phyloP scores from a whole-genome alignment of 2,888 invertebrate species.

The Drosophila flavopinicola region DNA sequence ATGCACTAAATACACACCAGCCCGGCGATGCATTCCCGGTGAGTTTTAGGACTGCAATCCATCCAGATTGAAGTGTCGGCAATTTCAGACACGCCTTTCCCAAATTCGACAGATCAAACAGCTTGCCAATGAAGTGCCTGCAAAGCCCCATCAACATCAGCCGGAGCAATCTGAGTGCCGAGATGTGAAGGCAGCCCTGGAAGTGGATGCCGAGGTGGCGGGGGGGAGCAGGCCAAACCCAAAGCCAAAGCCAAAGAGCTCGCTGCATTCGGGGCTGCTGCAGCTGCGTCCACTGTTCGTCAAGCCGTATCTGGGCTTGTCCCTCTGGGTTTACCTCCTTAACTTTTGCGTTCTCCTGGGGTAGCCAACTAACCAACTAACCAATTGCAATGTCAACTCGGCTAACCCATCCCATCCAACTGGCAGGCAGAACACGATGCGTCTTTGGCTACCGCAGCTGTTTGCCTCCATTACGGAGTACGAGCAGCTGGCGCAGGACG shows the following conservation, averaged over 20 bases:
- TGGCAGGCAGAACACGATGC: slow-evolving; percentile 89
- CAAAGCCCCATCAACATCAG: slow-evolving; percentile 32
- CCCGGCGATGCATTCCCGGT: slow-evolving; percentile 88
- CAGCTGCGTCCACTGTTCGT: slow-evolving; percentile 89
- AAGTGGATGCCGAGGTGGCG: slow-evolving; percentile 29
- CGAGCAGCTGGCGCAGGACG: slow-evolving; percentile 75
- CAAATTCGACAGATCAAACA: slow-evolving; percentile 62
- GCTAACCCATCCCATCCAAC: not conserved
- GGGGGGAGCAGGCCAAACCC: no score
- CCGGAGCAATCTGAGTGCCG: not conserved
- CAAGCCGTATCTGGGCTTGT: slow-evolving; percentile 87
- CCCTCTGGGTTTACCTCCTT: slow-evolving; percentile 87
- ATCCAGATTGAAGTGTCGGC: no score
- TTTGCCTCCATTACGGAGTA: slow-evolving; percentile 88
- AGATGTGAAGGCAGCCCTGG: not conserved
- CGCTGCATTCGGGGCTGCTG: slow-evolving; percentile 86
- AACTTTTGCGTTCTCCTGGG: slow-evolving; percentile 88
- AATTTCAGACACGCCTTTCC: not conserved
- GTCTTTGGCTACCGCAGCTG: slow-evolving; percentile 94
- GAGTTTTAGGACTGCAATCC: slow-evolving; percentile 43
- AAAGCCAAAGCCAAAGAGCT: slow-evolving; percentile 30
- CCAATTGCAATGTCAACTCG: not conserved
- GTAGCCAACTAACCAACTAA: slow-evolving; percentile 82
- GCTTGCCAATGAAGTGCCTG: slow-evolving; percentile 70
- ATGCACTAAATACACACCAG: slow-evolving; percentile 87